Base-by-base conservation (phyloP, 2,113 vertebrate species). In the Melanerpes aurifrons region DNA sequence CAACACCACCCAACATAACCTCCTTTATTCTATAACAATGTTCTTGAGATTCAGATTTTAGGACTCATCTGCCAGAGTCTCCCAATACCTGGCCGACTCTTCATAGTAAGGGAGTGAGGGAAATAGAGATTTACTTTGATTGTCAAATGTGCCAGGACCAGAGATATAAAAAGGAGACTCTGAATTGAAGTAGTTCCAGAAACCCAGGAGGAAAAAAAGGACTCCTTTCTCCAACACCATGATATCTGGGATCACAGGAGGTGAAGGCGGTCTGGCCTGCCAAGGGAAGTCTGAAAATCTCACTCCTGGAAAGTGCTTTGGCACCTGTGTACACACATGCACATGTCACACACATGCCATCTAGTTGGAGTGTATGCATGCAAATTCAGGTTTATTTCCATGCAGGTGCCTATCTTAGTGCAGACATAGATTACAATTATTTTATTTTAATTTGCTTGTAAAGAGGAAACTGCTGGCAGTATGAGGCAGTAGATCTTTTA, bases 11-110 rank as follows among this genome's bases (percentile, higher is more conserved):
- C 48, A 76, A 29, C 69, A 35, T 31, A 86, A 5, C 75, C 37
- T 68, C 77, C 78, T 86, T 87, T 81, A 71, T 70, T 94, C 47
- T 82, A 31, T 63, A 79, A 59, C 40, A 75, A 80, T 93, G 31
- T 69, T 79, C 67, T 67, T 43, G 63, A 86, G 47, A 75, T 54
- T 77, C 1, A 40, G 29, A 56, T 86, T 82, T 87, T 56, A 73
- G 40, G n/a, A 66, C 67, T 78, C 45, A 31, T 0, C 45, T 82
- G 57, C 62, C 81, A 85, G 91, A 63, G 53, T 62, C 88, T 85
- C 47, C 66, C 63, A 70, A 74, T 50, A 74, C 21, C 64, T 1
- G 1, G 18, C 15, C 24, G 86, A 47, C 47, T 62, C 31, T 40
- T 78, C 53, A 56, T 8, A 45, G 29, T 81, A 87, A 61, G 32